Evolutionary conservation across 2,888 invertebrate species (phyloP).

Genomic region (Villa cingulata): DNA sequence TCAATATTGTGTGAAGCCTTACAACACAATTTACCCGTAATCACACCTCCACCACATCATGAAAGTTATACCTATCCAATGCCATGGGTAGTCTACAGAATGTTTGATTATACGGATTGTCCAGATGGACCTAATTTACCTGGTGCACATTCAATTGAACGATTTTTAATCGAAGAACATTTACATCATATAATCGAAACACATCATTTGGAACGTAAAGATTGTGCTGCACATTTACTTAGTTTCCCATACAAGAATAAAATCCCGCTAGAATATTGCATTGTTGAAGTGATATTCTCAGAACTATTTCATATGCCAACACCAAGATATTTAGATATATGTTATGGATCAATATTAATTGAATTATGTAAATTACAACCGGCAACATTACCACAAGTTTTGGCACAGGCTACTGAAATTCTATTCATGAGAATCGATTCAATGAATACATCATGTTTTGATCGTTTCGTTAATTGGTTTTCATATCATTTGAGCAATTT

Average conservation of each 20-base stretch:
- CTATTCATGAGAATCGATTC: conserved; percentile 89
- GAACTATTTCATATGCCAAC: conserved; percentile 88
- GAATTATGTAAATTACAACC: conserved; percentile 95
- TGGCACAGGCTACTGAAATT: conserved; percentile 96
- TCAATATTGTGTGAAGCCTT: conserved; percentile 88
- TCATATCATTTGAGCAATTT: conserved; percentile 97
- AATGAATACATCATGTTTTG: conserved; percentile 95
- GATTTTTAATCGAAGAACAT: conserved; percentile 96
- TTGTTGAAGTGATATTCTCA: conserved; percentile 92
- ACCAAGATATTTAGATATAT: conserved; percentile 78
- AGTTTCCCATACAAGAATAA: conserved; percentile 87
- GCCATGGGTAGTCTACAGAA: conserved; percentile 86
- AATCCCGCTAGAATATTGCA: conserved; percentile 94
- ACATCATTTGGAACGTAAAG: conserved; percentile 78
- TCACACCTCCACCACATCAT: conserved; percentile 86
- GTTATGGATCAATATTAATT: conserved; percentile 88
- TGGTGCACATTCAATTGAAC: conserved; percentile 92
- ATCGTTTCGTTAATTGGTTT: conserved; percentile 95
- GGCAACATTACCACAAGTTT: conserved; percentile 90
- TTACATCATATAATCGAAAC: conserved; percentile 85
- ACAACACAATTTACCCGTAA: conserved; percentile 85
- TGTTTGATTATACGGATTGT: conserved; percentile 99
- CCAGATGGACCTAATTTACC: conserved; percentile 87
- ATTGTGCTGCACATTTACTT: conserved; percentile 84
- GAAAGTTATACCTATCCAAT: conserved; percentile 83